phyloP scores from a whole-genome alignment of 2,888 invertebrate genomes.

The Nomada fucata region DNA sequence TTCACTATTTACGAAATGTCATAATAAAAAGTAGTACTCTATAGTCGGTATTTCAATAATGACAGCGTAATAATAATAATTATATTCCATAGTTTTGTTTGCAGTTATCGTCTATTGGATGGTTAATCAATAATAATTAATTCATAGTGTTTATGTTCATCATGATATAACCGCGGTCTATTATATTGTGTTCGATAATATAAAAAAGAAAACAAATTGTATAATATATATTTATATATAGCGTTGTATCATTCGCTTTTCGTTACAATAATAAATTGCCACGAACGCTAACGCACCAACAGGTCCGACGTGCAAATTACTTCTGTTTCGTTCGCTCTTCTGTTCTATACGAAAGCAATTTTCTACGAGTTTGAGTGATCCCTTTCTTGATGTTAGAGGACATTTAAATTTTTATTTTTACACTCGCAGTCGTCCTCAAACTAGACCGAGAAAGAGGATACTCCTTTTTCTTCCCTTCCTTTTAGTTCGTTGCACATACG shows the following conservation, averaged over 20 bases:
- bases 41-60: conserved; percentile 77
- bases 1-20: conserved; percentile 79
- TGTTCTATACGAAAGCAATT: background rate
- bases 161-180: conserved; percentile 65
- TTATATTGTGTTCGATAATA: conserved; percentile 69
- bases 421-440: conserved; percentile 16
- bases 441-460: conserved; percentile 28
- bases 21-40: conserved; percentile 80
- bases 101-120: conserved; percentile 71
- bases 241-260: conserved; percentile 74
- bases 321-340: conserved; percentile 2
- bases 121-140: conserved; percentile 28
- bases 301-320: conserved; percentile 28
- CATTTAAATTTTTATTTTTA: conserved; percentile 39
- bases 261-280: conserved; percentile 78
- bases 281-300: conserved; percentile 74
- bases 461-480: background rate
- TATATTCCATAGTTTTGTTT: conserved; percentile 71
- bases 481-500: background rate
- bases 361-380: conserved; percentile 1
- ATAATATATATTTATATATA: conserved; percentile 75
- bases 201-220: conserved; percentile 72
- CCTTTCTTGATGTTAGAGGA: conserved; percentile 2
- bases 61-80: conserved; percentile 70
- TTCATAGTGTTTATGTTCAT: conserved; percentile 65